Evolutionary conservation across 2,888 invertebrate species (phyloP), one percentile per base, ranked within the genome.

Genomic region (Clanis bilineata): DNA sequence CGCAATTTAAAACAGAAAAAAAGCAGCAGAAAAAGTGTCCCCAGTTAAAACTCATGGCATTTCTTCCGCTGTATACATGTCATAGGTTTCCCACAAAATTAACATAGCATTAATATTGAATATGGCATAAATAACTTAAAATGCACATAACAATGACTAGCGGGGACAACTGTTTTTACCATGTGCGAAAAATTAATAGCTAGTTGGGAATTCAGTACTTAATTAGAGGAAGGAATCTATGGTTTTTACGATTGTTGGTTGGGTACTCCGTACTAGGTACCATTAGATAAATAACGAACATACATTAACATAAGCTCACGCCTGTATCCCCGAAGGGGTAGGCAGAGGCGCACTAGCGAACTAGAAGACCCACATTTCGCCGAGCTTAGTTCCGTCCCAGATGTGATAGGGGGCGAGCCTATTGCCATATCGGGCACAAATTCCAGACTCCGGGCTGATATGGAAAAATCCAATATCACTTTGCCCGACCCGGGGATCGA

Each of bases 71-170:
- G 4, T 9, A 51, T 32, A 51, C 18, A 41, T n/a, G 18, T 18
- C 51, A 51, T 32, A 32, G 51, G 10, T 51, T 51, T 51, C 51
- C 51, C 51, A 51, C 51, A 18, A 32, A 28, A 51, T 51, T 51
- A 18, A 28, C 51, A 51, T 51, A 51, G 32, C 51, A 51, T 51
- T 51, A 51, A 32, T 51, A 51, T 51, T 51, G 28, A 51, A 9
- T 51, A 28, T 4, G 15, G 28, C 21, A 18, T 32, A 32, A 28
- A 51, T 32, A 51, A 51, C 28, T 32, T 32, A 32, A 32, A 44
- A 45, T 45, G 32, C 21, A 18, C 32, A 51, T 47, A 7, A 25
- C 45, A 45, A 47, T 47, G 25, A 22, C 44, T 10, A 28, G 18
- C n/a, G 18, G 45, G 15, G 51, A 51, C 51, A 32, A 32, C 51